These are phyloP conservation scores for Triplophysa siluroides DNA, from an alignment of 2,113 vertebrate genomes.

Conservation along the genomic window DNA sequence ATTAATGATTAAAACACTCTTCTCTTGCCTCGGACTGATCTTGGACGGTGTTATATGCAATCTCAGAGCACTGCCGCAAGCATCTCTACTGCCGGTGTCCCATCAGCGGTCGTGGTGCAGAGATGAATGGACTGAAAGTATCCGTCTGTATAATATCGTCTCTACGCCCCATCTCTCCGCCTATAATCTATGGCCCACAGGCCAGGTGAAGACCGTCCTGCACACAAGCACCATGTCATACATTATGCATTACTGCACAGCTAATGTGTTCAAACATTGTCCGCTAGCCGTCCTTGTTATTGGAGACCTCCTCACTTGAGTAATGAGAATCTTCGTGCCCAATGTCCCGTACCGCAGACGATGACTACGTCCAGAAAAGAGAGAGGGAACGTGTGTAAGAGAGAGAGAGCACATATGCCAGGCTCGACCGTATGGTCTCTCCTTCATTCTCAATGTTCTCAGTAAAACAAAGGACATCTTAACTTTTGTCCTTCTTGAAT, in stretches of 20 bases:
- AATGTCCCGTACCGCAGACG: slow-evolving; percentile 77
- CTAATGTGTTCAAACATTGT: slow-evolving; percentile 68
- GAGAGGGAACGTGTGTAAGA: slow-evolving; percentile 52
- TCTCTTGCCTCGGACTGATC: slow-evolving; percentile 7
- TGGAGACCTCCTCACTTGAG: slow-evolving; percentile 74
- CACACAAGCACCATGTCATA: slow-evolving; percentile 57
- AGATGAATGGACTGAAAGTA: slow-evolving; percentile 40
- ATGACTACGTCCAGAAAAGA: slow-evolving; percentile 62
- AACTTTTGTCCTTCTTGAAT: slow-evolving; percentile 23
- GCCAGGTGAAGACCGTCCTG: slow-evolving; percentile 50
- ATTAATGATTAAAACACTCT: slow-evolving; percentile 32
- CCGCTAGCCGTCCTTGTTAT: slow-evolving; percentile 77
- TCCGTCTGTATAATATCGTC: slow-evolving; percentile 37
- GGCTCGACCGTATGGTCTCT: slow-evolving; percentile 62
- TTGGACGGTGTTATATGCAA: slow-evolving; percentile 18
- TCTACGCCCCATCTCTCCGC: slow-evolving; percentile 40
- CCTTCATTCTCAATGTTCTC: slow-evolving; percentile 23
- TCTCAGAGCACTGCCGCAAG: slow-evolving; percentile 10
- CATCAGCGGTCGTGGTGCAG: not conserved
- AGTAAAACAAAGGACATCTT: slow-evolving; percentile 17
- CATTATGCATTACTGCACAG: slow-evolving; percentile 65
- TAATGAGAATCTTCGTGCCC: slow-evolving; percentile 78
- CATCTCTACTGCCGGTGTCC: slow-evolving; percentile 1
- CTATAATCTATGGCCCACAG: slow-evolving; percentile 50
- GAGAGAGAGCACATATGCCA: slow-evolving; percentile 74